phyloP scores from a whole-genome alignment of 2,113 vertebrate genomes.

The Nothobranchius kuhntae region DNA sequence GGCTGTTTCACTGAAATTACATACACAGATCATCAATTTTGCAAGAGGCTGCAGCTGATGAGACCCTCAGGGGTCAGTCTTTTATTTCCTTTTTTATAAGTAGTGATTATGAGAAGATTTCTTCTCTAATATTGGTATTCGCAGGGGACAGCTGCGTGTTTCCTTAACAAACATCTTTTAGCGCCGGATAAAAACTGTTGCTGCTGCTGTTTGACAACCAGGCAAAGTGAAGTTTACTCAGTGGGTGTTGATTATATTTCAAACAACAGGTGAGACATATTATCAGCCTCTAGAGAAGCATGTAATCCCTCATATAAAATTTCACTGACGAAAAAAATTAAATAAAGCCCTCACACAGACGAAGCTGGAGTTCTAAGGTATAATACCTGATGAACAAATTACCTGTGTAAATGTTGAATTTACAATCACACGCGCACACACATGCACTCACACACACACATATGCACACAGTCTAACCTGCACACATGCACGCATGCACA shows the following conservation, averaged over 20 bases:
- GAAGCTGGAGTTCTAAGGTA: constrained; percentile 18
- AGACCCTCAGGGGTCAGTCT: constrained; percentile 1
- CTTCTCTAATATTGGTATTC: neutral
- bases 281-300: constrained; percentile 28
- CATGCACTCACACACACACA: neutral
- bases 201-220: constrained; percentile 20
- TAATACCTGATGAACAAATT: constrained; percentile 40
- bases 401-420: constrained; percentile 57
- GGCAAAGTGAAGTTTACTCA: constrained; percentile 23
- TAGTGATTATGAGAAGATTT: constrained; percentile 11
- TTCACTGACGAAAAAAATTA: constrained; percentile 12
- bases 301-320: constrained; percentile 47
- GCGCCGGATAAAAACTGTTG: constrained; percentile 16
- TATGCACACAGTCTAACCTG: too few relatives aligned
- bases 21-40: constrained; percentile 14
- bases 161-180: constrained; percentile 25
- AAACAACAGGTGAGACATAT: constrained; percentile 27
- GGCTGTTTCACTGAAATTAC: constrained; percentile 28
- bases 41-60: constrained; percentile 17
- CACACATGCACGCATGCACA: too few relatives aligned
- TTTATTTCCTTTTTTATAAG: constrained; percentile 13
- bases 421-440: neutral
- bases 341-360: neutral
- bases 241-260: constrained; percentile 31
- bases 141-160: constrained; percentile 14